Conservation (phyloP, 2,888 invertebrate genomes). For the Dynastes maya region DNA sequence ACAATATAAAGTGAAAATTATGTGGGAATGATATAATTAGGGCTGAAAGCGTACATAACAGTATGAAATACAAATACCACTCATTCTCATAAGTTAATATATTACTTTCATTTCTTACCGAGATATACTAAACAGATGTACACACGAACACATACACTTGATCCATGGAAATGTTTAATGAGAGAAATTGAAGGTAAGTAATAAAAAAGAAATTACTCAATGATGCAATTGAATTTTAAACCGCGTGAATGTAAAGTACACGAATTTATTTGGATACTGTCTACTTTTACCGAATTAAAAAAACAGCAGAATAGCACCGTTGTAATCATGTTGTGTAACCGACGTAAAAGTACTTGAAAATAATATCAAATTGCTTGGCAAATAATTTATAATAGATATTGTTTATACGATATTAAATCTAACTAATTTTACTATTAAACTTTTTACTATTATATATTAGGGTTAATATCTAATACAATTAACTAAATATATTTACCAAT, state of each 20-base stretch:
- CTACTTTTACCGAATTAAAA: conserved; percentile 15
- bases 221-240: conserved; percentile 9
- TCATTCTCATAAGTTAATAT: neutral
- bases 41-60: neutral
- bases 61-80: neutral
- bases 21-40: conserved; percentile 48
- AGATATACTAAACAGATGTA: conserved; percentile 36
- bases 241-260: conserved; percentile 34
- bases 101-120: conserved; percentile 43
- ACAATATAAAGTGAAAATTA: conserved; percentile 46
- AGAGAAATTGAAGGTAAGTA: conserved; percentile 35
- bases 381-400: too few relatives aligned
- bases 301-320: neutral
- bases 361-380: too few relatives aligned
- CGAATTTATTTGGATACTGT: conserved; percentile 22
- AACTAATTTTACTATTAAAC: too few relatives aligned
- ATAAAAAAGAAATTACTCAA: conserved; percentile 38
- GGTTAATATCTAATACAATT: too few relatives aligned
- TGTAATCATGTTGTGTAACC: neutral
- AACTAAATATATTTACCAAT: too few relatives aligned
- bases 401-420: too few relatives aligned
- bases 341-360: too few relatives aligned
- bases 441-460: too few relatives aligned
- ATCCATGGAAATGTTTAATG: conserved; percentile 24
- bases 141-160: neutral